Conservation (phyloP, 2,888 invertebrate genomes). For the Ethmia dodecea region DNA sequence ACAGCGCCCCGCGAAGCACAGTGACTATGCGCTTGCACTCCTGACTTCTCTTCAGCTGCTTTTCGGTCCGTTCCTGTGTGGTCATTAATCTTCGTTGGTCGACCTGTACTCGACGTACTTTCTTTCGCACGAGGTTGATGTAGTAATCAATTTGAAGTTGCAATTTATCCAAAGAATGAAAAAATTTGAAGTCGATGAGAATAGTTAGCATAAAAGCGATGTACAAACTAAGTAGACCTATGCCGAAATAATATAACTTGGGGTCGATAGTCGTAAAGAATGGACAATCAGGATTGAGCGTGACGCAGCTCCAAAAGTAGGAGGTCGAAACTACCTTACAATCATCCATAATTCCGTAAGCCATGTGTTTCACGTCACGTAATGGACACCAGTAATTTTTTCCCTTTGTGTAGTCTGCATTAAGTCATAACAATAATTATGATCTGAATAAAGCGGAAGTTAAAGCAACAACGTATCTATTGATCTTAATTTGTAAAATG, state of each 20-base stretch:
- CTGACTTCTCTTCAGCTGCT: slow-evolving; percentile 39
- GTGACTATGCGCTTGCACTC: slow-evolving; percentile 38
- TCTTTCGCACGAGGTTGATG: slow-evolving; percentile 42
- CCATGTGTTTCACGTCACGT: no score
- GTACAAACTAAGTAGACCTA: slow-evolving; percentile 42
- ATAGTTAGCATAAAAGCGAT: slow-evolving; percentile 38
- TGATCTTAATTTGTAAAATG: no score
- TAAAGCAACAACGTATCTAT: no score
- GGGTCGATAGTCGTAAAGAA: slow-evolving; percentile 42
- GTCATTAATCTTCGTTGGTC: slow-evolving; percentile 44
- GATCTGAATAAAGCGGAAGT: no score
- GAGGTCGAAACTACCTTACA: slow-evolving; percentile 34
- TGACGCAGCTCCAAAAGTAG: slow-evolving; percentile 58
- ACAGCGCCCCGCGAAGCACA: slow-evolving; percentile 33
- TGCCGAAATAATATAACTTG: slow-evolving; percentile 46
- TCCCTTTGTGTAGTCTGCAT: no score
- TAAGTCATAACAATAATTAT: no score
- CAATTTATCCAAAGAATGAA: slow-evolving; percentile 47
- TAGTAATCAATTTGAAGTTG: slow-evolving; percentile 45
- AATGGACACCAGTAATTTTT: no score
- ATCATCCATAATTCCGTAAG: no score
- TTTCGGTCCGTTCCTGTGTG: slow-evolving; percentile 44
- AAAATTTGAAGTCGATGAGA: slow-evolving; percentile 48
- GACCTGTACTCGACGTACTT: slow-evolving; percentile 41
- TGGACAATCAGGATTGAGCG: slow-evolving; percentile 46